These are phyloP conservation scores for Laspeyria flexula DNA, from an alignment of 2,888 invertebrate genomes.

Conservation along the genomic window DNA sequence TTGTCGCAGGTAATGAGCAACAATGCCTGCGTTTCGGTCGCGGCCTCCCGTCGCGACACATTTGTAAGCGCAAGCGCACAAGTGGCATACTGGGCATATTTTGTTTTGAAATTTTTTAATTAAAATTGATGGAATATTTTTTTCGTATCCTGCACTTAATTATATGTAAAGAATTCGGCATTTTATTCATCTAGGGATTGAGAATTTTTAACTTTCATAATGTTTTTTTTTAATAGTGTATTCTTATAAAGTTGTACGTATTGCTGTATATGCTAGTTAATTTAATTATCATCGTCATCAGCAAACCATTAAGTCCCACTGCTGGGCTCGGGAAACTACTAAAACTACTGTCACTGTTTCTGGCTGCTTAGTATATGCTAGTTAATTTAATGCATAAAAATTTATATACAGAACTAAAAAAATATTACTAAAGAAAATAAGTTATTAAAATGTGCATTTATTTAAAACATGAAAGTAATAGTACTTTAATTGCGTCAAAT, in stretches of 20 bases:
- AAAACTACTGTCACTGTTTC: no score
- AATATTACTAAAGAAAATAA: no score
- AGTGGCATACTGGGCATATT: slow-evolving; percentile 44
- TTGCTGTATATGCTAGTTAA: not conserved
- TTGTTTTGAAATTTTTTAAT: slow-evolving; percentile 20
- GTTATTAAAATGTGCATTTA: no score
- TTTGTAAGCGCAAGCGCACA: slow-evolving; percentile 60
- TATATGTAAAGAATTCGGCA: not conserved
- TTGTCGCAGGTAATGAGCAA: slow-evolving; percentile 79
- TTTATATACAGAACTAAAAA: no score
- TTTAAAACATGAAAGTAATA: no score
- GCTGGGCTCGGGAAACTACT: no score
- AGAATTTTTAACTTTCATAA: not conserved
- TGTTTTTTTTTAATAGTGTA: not conserved
- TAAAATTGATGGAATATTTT: slow-evolving; percentile 5
- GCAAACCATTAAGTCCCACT: no score
- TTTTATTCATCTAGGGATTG: not conserved
- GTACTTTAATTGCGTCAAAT: no score
- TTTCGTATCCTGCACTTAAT: not conserved
- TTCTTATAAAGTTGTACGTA: no score
- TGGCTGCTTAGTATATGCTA: no score
- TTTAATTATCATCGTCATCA: no score
- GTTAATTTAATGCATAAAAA: no score
- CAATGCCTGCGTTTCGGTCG: slow-evolving; percentile 77
- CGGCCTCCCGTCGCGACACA: slow-evolving; percentile 74